These are phyloP conservation scores for Ctenosaura bakeri DNA, from an alignment of 2,797 vertebrate genomes.

Conservation along the genomic window DNA sequence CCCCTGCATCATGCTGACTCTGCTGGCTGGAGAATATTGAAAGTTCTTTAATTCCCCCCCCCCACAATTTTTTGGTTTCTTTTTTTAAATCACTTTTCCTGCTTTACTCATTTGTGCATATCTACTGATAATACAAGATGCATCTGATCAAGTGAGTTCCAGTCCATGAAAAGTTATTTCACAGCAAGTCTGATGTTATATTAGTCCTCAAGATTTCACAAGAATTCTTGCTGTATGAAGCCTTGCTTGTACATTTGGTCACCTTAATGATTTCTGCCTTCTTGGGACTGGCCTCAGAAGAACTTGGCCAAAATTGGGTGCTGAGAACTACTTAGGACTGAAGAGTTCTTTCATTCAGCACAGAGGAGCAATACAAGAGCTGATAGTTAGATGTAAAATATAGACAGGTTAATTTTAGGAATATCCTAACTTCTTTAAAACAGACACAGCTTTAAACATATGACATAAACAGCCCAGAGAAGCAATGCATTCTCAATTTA, in stretches of 20 bases:
- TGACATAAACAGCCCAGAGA: not conserved
- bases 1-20: no score
- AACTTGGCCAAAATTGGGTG: not conserved
- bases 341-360: slow-evolving; percentile 18
- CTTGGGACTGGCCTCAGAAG: not conserved
- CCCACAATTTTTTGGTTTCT: not conserved
- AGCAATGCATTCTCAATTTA: not conserved
- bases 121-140: no score
- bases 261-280: not conserved
- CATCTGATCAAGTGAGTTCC: not conserved
- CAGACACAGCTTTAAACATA: not conserved
- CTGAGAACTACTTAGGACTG: not conserved
- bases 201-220: not conserved
- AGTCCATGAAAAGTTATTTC: not conserved
- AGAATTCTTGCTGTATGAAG: not conserved
- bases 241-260: not conserved
- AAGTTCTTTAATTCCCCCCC: no score
- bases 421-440: not conserved
- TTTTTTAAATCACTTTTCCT: not conserved
- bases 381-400: not conserved
- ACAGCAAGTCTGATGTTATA: not conserved
- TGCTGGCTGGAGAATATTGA: no score
- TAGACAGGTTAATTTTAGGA: slow-evolving; percentile 23
- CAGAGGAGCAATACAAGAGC: not conserved
- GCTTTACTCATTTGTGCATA: not conserved